Evolutionary conservation across 1,140 invertebrate species (phyloP), one percentile per base, ranked within the genome.

Genomic region (Nixonia krombeini): DNA sequence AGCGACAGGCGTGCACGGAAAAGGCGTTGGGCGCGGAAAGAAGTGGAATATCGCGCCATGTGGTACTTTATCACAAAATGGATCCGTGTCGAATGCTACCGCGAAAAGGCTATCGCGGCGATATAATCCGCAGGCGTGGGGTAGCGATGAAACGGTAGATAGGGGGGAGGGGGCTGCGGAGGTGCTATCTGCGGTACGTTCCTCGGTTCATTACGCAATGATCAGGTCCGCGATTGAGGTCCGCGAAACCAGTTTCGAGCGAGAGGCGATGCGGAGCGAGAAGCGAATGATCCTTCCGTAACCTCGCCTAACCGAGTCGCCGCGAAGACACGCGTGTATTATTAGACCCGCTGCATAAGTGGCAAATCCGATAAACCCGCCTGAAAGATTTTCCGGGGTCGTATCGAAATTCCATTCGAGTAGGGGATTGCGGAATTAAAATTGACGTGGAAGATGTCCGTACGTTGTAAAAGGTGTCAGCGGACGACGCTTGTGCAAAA

Each of bases 201-300:
- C 52, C 45, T 62, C 41, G 52, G 62, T 63, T 70, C 57, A 61
- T 72, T 72, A 72, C 70, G 70, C 70, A 72, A 72, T 44, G 65
- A 64, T 68, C 70, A 46, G 57, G 64, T 65, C 55, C 42, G 37
- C 56, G 69, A 71, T 71, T 67, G 55, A 71, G 59, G 63, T 59
- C 40, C 58, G 59, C 49, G 57, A 79, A 80, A 80, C 78, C 75
- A 73, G 78, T 80, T 80, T 76, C 35, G 65, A 73, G 73, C 49
- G 74, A 68, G 70, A 64, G 73, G 70, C 46, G 74, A 67, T 55
- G 68, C 64, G 35, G 71, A 59, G 66, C 49, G 41, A 65, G 56
- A 50, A 15, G 57, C 26, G 57, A 37, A 52, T 61, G 67, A 69
- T 69, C 52, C 70, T 72, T 68, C 70, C 70, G 65, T 61, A 72